Conservation (phyloP, 2,888 invertebrate species). For the Hyppa rectilinea region DNA sequence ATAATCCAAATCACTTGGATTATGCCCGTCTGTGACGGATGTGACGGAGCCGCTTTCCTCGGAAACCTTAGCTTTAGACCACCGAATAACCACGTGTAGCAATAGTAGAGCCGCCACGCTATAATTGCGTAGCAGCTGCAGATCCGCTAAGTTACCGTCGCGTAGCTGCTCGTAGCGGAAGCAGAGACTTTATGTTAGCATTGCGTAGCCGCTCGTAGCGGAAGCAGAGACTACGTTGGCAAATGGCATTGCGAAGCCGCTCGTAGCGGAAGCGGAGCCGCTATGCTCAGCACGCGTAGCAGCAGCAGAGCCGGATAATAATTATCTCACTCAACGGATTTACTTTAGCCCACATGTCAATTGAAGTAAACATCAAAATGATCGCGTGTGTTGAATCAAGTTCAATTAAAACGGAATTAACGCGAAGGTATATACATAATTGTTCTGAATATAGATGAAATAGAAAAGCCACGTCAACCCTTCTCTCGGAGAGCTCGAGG, state of each 20-base stretch:
- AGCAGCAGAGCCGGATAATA: not conserved
- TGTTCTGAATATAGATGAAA: constrained; percentile 53
- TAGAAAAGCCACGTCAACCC: constrained; percentile 79
- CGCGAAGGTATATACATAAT: constrained; percentile 53
- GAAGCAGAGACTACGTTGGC: not conserved
- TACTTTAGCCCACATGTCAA: constrained; percentile 19
- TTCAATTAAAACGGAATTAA: constrained; percentile 74
- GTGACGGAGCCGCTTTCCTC: no score
- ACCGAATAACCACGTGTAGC: not conserved
- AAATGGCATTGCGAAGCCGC: not conserved
- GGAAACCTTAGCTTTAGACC: not conserved
- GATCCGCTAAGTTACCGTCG: not conserved
- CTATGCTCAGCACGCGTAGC: constrained; percentile 17
- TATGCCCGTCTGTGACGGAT: no score
- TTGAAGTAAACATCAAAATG: constrained; percentile 30
- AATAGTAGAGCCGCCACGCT: not conserved
- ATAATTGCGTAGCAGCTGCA: not conserved
- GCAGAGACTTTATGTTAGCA: not conserved
- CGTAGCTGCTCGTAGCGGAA: constrained; percentile 2
- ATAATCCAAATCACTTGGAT: no score
- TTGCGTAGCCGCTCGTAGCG: constrained; percentile 1
- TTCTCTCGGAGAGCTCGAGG: constrained; percentile 73
- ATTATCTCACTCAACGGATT: not conserved
- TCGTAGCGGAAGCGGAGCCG: constrained; percentile 3
- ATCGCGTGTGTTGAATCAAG: constrained; percentile 62